Base-by-base conservation (phyloP, 2,797 vertebrate species). In the Bucorvus abyssinicus region DNA sequence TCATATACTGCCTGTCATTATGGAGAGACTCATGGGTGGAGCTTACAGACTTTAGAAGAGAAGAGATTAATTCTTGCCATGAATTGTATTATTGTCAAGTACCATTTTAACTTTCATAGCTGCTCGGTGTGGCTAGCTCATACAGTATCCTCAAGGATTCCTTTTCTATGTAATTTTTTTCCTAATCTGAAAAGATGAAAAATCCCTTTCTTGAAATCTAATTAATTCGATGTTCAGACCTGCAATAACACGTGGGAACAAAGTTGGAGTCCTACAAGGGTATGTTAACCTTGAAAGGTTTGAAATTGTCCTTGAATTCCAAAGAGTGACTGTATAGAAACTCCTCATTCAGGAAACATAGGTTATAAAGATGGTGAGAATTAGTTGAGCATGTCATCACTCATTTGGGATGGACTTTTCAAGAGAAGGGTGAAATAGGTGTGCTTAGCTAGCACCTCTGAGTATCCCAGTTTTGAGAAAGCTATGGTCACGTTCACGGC, bases 401-500 rank as follows among this genome's bases (percentile, higher is more conserved):
- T 63, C 12, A 9, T 49, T 87, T 87, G 36, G 30, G 34, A 32
- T 20, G 32, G 20, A 38, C 24, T 64, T 83, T 32, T 19, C 47
- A 82, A 77, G 77, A 27, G 55, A 40, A 68, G 16, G 18, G 4
- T 3, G 26, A 22, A 69, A 9, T n/a, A 61, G 14, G 1, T 34
- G 30, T 47, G 32, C 21, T 78, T 32, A 82, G 56, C 55, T 40
- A 47, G 20, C n/a, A 42, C 13, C 34, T 70, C 44, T 0, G 9
- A 34, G 50, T 42, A 49, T 56, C 38, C 16, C 1, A 2, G 0
- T 68, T 84, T 49, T 65, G 59, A 47, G 71, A 70, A 83, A 13
- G 22, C 49, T 75, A 0, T 32, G 6, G 2, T 15, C 2, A 0
- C 2, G 1, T 69, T 65, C 27, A 3, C 0, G 2, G 21, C 50